Percentiles rank a stretch among this genome's conserved stretches.
Conservation (phyloP, 2,113 vertebrate genomes). For the Psilopsiagon aymara region DNA sequence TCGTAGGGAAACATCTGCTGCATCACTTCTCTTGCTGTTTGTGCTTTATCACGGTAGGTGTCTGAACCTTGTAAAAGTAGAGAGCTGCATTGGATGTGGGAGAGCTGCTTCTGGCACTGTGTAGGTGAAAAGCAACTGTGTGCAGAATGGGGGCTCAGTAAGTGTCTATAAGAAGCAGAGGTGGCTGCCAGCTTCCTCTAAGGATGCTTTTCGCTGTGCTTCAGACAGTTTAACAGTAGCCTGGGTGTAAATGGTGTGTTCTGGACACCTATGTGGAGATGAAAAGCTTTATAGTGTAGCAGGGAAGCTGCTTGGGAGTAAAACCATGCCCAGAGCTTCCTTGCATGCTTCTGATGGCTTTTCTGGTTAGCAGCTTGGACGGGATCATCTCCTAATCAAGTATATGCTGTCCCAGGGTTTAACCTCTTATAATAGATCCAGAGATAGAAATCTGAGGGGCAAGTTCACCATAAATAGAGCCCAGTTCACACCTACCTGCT, state of each 20-base stretch:
- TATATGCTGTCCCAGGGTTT: neutral
- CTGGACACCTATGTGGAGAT: fast-evolving
- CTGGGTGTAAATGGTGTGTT: fast-evolving
- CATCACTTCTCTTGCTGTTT: neutral
- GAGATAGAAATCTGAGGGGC: neutral
- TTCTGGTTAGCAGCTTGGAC: neutral
- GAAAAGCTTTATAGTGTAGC: neutral
- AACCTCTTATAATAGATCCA: fast-evolving
- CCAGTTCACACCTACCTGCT: neutral
- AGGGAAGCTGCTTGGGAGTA: neutral
- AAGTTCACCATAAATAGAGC: neutral
- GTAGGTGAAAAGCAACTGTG: neutral
- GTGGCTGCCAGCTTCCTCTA: neutral
- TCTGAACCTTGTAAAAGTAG: neutral
- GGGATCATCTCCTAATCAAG: neutral
- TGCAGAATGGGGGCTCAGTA: neutral
- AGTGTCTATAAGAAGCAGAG: neutral
- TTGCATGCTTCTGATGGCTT: neutral
- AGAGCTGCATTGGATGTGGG: fast-evolving
- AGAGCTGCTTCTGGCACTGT: neutral
- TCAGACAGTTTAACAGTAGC: neutral
- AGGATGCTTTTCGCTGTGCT: neutral
- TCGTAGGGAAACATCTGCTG: neutral
- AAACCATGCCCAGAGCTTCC: neutral
- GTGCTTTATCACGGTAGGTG: neutral